Conservation (phyloP, 2,113 vertebrate species). For the Benitochromis conjunctus region DNA sequence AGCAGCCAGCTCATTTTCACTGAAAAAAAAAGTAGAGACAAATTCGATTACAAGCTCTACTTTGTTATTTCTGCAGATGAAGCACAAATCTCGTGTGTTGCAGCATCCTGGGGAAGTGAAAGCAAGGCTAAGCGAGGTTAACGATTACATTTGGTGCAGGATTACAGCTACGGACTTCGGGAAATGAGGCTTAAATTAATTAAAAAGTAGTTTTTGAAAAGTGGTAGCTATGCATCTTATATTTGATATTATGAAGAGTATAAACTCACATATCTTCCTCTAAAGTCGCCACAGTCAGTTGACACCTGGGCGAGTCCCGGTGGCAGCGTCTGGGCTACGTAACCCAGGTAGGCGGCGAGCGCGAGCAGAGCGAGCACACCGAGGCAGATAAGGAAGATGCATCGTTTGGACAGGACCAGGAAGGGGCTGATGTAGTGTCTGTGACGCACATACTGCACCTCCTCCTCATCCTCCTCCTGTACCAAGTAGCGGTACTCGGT, state of each 20-base stretch:
- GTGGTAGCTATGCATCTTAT: not conserved
- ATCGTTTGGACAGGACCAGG: conserved; percentile 63
- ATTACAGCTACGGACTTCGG: not conserved
- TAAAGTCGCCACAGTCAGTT: conserved; percentile 53
- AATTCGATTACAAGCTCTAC: not conserved
- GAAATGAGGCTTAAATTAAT: not conserved
- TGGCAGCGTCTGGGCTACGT: conserved; percentile 68
- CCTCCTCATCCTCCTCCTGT: conserved; percentile 69
- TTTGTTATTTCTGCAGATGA: not conserved
- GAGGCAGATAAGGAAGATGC: conserved; percentile 60
- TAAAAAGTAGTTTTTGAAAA: not conserved
- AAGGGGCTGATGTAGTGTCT: conserved; percentile 67
- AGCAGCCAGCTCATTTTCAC: not conserved
- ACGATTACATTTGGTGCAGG: not conserved
- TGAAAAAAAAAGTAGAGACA: not conserved
- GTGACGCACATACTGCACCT: conserved; percentile 62
- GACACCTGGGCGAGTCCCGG: conserved; percentile 38
- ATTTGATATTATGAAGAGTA: not conserved
- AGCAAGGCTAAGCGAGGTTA: not conserved
- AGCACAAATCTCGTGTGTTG: not conserved
- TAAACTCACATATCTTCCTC: conserved; percentile 54
- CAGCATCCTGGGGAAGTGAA: not conserved
- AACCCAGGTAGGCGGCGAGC: conserved; percentile 69
- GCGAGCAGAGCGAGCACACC: conserved; percentile 53
- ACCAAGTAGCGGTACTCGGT: conserved; percentile 76